phyloP scores from a whole-genome alignment of 2,888 invertebrate species.

The Plagodis pulveraria region DNA sequence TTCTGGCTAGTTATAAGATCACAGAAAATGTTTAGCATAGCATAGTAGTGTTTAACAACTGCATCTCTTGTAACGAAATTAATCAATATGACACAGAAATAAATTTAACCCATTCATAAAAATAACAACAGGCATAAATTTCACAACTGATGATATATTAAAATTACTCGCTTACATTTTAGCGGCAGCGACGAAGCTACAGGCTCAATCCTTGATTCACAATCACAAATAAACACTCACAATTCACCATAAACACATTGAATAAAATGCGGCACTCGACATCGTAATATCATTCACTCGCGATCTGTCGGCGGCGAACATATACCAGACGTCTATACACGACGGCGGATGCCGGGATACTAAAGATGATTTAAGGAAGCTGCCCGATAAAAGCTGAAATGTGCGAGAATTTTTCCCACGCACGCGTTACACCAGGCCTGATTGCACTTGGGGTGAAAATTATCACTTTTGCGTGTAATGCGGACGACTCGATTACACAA shows the following conservation, averaged over 20 bases:
- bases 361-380: slow-evolving; percentile 42
- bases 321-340: slow-evolving; percentile 52
- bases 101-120: too few species aligned
- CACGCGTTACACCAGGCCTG: slow-evolving; percentile 44
- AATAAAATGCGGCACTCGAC: slow-evolving; percentile 61
- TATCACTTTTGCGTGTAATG: slow-evolving; percentile 32
- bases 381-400: slow-evolving; percentile 29
- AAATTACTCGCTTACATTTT: slow-evolving; percentile 56
- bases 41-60: too few species aligned
- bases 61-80: too few species aligned
- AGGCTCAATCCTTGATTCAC: slow-evolving; percentile 52
- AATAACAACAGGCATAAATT: too few species aligned
- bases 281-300: slow-evolving; percentile 69
- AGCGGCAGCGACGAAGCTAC: slow-evolving; percentile 34
- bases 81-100: too few species aligned
- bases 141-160: neutral
- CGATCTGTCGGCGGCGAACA: slow-evolving; percentile 48
- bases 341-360: slow-evolving; percentile 72
- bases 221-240: slow-evolving; percentile 54
- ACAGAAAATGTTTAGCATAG: too few species aligned
- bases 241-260: slow-evolving; percentile 47
- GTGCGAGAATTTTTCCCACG: slow-evolving; percentile 50
- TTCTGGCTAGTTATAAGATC: too few species aligned
- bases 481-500: slow-evolving; percentile 20
- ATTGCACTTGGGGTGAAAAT: slow-evolving; percentile 44